Percentiles rank a stretch among this genome's conserved stretches.
Conservation (phyloP, 30 jellyfish, hydroid and myxozoan genomes). For the Aurelia coerulea region DNA sequence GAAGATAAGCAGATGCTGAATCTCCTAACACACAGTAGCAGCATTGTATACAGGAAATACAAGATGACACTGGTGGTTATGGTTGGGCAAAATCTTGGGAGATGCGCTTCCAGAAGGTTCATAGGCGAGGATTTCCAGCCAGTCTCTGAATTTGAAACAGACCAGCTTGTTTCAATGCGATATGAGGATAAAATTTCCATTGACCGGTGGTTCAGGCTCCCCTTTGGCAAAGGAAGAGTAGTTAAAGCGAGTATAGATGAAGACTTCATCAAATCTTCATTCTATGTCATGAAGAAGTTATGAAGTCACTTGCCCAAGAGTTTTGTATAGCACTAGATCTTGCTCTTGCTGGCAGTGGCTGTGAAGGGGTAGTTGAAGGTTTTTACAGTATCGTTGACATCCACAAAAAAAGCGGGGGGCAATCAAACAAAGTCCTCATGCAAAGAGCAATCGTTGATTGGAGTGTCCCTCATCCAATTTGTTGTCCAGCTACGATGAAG, state of each 20-base stretch:
- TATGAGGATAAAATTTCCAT: not conserved
- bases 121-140: not conserved
- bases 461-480: constrained; percentile 17
- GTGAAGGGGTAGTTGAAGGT: not conserved
- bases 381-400: not conserved
- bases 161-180: not conserved
- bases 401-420: not conserved
- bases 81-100: constrained; percentile 10
- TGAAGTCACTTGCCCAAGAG: too few species aligned
- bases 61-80: not conserved
- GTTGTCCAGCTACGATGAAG: constrained; percentile 1
- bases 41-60: not conserved
- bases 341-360: not conserved
- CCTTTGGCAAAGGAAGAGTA: not conserved
- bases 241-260: not conserved
- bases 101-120: not conserved
- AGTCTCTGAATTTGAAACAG: not conserved
- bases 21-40: constrained; percentile 13
- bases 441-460: constrained; percentile 9
- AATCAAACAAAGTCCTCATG: not conserved
- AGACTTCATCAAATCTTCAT: not conserved
- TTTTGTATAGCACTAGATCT: too few species aligned
- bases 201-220: constrained; percentile 8
- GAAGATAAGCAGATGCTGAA: not conserved
- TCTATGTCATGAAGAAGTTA: too few species aligned